Percentiles rank a stretch among this genome's conserved stretches.
phyloP scores from a whole-genome alignment of 2,888 invertebrate genomes.

The Hipparchia semele region DNA sequence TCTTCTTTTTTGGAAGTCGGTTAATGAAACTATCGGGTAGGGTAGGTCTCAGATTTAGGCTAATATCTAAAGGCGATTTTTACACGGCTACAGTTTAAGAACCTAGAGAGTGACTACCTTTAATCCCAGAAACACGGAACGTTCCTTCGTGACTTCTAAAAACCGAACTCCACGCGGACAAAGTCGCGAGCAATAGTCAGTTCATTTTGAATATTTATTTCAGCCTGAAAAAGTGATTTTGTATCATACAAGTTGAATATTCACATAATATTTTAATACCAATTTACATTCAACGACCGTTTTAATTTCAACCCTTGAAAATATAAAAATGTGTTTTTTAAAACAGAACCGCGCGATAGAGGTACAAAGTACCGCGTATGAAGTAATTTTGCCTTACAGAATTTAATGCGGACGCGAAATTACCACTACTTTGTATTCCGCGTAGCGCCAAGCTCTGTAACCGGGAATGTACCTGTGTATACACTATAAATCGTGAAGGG shows the following conservation, averaged over 20 bases:
- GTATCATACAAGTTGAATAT: slow-evolving; percentile 9
- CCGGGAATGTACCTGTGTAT: slow-evolving; percentile 16
- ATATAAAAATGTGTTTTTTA: slow-evolving; percentile 27
- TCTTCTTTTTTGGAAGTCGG: too few relatives aligned
- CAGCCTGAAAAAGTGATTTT: slow-evolving; percentile 6
- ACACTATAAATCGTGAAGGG: slow-evolving; percentile 14
- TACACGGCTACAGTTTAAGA: too few relatives aligned
- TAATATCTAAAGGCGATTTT: too few relatives aligned
- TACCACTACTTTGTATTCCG: slow-evolving; percentile 20
- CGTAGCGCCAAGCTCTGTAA: slow-evolving; percentile 12
- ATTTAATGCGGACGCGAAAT: slow-evolving; percentile 26
- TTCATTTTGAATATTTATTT: slow-evolving; percentile 6
- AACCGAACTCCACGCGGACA: too few relatives aligned
- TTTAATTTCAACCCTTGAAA: slow-evolving; percentile 30
- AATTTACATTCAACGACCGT: slow-evolving; percentile 29
- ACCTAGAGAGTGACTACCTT: too few relatives aligned
- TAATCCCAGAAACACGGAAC: too few relatives aligned
- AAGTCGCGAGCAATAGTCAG: too few relatives aligned
- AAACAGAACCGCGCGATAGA: slow-evolving; percentile 29
- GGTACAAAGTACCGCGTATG: slow-evolving; percentile 37
- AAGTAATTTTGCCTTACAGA: slow-evolving; percentile 46
- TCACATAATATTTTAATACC: slow-evolving; percentile 19
- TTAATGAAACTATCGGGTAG: too few relatives aligned
- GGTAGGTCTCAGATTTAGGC: too few relatives aligned
- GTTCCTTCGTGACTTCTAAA: too few relatives aligned